These are phyloP conservation scores for Busseola fusca DNA, from an alignment of 2,888 invertebrate genomes.

Conservation along the genomic window DNA sequence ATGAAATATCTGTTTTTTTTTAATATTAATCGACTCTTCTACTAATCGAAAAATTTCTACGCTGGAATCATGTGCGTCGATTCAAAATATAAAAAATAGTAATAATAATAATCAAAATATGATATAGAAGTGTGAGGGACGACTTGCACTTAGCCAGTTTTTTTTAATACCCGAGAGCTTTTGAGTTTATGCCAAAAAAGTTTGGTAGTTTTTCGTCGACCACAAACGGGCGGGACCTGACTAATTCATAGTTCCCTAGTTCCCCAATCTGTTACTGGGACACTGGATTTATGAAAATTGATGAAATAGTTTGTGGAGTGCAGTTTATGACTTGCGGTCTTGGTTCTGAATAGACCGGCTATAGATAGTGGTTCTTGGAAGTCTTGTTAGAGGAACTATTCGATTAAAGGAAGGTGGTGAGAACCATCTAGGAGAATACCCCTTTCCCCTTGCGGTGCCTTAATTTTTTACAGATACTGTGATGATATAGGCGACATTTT, in stretches of 20 bases:
- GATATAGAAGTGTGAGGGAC: background rate
- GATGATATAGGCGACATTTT: background rate
- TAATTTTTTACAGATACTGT: background rate
- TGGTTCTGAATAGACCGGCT: constrained; percentile 13
- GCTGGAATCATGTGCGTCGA: too few species aligned
- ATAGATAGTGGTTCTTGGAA: constrained; percentile 12
- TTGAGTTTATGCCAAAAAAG: constrained; percentile 73
- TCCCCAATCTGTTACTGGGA: constrained; percentile 55
- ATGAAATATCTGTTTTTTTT: background rate
- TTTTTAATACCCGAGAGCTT: constrained; percentile 38
- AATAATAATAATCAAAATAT: background rate
- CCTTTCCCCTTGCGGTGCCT: too few species aligned
- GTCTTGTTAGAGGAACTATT: background rate
- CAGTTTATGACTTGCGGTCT: constrained; percentile 30
- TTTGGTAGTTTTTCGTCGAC: constrained; percentile 66
- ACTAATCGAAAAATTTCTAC: too few species aligned
- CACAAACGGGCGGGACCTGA: constrained; percentile 49
- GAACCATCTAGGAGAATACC: too few species aligned
- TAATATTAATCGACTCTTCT: background rate
- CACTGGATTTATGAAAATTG: constrained; percentile 60
- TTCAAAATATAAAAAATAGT: too few species aligned
- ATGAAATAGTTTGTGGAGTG: constrained; percentile 54
- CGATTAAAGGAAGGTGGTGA: constrained; percentile 3
- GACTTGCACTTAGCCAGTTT: background rate
- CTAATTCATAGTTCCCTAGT: constrained; percentile 62